Percentiles rank a stretch among this genome's conserved stretches.
These are phyloP conservation scores for Panurus biarmicus DNA, from an alignment of 2,113 vertebrate species.

Conservation along the genomic window DNA sequence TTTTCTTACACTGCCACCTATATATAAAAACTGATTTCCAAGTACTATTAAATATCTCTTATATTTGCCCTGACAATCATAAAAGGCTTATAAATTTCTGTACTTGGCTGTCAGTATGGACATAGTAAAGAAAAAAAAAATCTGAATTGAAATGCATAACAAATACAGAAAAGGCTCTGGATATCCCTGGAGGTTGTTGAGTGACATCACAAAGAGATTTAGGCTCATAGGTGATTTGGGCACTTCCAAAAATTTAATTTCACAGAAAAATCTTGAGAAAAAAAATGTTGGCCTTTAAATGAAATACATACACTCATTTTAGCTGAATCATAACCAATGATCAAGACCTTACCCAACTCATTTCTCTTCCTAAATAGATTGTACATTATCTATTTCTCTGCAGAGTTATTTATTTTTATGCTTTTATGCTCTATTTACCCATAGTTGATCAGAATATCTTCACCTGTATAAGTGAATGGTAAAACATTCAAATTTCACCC, in stretches of 20 bases:
- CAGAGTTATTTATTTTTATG: neutral
- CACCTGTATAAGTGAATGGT: neutral
- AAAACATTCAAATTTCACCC: neutral
- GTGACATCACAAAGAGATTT: neutral
- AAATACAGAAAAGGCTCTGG: neutral
- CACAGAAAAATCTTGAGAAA: neutral
- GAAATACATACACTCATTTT: constrained; percentile 6
- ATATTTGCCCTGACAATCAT: neutral
- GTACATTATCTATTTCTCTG: neutral
- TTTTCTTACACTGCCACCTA: neutral
- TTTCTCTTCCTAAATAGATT: neutral
- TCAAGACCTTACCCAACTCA: neutral
- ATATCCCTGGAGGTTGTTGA: neutral
- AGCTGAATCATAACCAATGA: neutral
- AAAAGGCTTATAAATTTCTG: neutral
- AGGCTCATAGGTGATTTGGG: neutral
- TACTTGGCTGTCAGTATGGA: neutral
- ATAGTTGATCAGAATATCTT: neutral
- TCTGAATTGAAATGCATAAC: neutral
- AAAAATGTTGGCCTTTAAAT: neutral
- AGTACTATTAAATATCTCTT: neutral
- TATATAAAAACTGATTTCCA: neutral
- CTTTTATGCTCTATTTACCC: neutral
- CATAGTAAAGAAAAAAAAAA: neutral
- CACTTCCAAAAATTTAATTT: neutral